Evolutionary conservation across 2,888 invertebrate species (phyloP).

Genomic region (Phorcus lineatus): DNA sequence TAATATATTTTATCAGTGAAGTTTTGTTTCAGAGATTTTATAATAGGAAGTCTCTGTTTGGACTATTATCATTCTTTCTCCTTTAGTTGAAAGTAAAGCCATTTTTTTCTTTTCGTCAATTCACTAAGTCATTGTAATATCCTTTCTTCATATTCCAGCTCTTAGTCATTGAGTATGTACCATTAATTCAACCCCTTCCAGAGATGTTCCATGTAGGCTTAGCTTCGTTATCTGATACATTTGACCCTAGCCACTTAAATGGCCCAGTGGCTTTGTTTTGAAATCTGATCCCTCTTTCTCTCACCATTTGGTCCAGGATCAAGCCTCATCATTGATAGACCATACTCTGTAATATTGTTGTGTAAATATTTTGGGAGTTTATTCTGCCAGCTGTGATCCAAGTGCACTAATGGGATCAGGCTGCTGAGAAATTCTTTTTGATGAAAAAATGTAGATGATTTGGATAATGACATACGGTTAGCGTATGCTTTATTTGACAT

Average conservation of each 20-base stretch:
- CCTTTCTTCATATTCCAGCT: too few relatives aligned
- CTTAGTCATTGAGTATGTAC: too few relatives aligned
- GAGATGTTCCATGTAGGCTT: not conserved
- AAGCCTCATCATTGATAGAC: not conserved
- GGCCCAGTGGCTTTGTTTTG: slow-evolving; percentile 8
- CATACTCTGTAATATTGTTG: not conserved
- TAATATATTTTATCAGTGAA: not conserved
- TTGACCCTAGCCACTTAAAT: not conserved
- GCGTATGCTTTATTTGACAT: too few relatives aligned
- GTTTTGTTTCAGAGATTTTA: not conserved
- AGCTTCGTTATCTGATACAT: not conserved
- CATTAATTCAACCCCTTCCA: not conserved
- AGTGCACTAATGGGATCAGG: not conserved
- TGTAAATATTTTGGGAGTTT: not conserved
- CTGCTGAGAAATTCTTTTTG: not conserved
- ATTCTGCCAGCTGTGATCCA: not conserved
- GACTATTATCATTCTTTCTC: not conserved
- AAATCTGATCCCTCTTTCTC: not conserved
- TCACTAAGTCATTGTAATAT: too few relatives aligned
- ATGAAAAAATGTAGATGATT: not conserved
- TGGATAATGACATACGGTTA: too few relatives aligned
- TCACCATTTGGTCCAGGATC: not conserved
- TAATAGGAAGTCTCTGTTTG: not conserved
- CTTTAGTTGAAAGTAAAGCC: too few relatives aligned
- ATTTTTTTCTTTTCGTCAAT: too few relatives aligned